These are phyloP conservation scores for Crenichthys baileyi DNA, from an alignment of 2,797 vertebrate genomes.

Conservation along the genomic window DNA sequence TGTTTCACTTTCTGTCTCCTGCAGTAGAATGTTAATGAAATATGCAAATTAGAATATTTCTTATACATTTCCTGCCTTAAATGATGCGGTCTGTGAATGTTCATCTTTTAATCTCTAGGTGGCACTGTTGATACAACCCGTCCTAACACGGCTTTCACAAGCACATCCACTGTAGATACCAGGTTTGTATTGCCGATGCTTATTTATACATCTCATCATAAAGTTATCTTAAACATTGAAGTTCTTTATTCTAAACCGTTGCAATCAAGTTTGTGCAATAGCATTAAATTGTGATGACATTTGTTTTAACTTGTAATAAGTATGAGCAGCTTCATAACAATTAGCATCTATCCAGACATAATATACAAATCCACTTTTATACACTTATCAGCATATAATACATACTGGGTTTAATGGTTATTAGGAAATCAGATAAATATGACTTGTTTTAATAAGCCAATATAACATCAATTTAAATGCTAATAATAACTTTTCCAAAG, in stretches of 20 bases:
- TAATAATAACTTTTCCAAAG: not conserved
- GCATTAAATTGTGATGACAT: not conserved
- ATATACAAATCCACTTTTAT: not conserved
- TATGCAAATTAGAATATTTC: not conserved
- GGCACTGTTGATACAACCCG: slow-evolving; percentile 79
- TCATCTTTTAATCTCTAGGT: slow-evolving; percentile 66
- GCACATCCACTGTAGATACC: slow-evolving; percentile 4
- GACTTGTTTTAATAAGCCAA: not conserved
- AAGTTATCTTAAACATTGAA: not conserved
- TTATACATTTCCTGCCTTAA: not conserved
- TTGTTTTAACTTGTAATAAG: not conserved
- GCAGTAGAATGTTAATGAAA: not conserved
- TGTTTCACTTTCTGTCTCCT: too few relatives aligned
- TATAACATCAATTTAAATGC: not conserved
- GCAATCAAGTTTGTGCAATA: not conserved
- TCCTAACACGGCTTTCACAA: not conserved
- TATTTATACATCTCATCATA: not conserved
- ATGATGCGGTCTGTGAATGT: slow-evolving; percentile 5
- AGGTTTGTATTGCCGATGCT: not conserved
- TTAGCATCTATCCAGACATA: not conserved
- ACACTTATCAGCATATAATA: not conserved
- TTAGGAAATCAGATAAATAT: not conserved
- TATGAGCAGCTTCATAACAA: not conserved
- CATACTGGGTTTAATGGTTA: not conserved
- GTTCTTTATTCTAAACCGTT: not conserved